Conservation (phyloP, 2,113 vertebrate species). For the Plecturocebus donacophilus region DNA sequence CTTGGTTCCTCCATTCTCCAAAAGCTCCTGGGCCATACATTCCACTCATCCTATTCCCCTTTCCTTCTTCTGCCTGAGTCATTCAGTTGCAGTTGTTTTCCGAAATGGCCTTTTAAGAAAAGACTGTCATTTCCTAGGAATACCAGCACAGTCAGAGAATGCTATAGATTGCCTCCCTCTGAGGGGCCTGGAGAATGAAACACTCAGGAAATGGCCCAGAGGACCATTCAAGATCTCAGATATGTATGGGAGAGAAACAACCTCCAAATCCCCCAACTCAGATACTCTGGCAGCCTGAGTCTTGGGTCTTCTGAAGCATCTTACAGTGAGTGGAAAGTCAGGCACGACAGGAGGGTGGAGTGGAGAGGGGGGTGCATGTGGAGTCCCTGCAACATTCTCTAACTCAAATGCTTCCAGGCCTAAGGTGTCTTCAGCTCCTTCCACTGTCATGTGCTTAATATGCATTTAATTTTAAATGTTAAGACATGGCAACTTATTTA, state of each 20-base stretch:
- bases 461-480: not conserved
- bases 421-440: not conserved
- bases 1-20: not conserved
- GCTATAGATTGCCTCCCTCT: not conserved
- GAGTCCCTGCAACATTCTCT: not conserved
- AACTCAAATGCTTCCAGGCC: not conserved
- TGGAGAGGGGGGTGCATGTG: accelerated
- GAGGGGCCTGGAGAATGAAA: not conserved
- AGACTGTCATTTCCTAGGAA: not conserved
- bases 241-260: not conserved
- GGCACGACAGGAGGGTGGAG: not conserved
- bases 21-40: not conserved
- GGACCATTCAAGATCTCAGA: not conserved
- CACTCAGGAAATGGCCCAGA: accelerated
- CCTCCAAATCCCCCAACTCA: not conserved
- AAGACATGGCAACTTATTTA: not conserved
- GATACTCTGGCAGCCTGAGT: not conserved
- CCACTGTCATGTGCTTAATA: not conserved
- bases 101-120: not conserved
- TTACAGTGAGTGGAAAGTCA: not conserved
- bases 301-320: not conserved
- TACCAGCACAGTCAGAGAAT: not conserved
- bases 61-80: not conserved
- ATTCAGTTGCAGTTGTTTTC: not conserved
- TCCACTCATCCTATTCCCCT: not conserved